phyloP scores from a whole-genome alignment of 2,797 vertebrate species.

The Glossophaga mutica region DNA sequence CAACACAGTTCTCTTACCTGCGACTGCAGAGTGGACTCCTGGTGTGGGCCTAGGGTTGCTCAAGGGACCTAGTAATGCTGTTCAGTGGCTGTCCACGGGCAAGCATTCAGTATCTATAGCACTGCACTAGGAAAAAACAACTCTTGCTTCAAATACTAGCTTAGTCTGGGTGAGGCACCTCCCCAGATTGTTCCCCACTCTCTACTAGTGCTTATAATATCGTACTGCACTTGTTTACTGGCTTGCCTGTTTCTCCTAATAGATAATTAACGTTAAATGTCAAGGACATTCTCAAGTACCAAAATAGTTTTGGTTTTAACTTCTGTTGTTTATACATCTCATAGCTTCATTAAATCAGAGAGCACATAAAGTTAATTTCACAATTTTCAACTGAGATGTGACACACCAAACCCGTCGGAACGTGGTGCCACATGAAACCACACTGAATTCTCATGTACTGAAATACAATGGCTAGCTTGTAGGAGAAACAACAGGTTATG shows the following conservation, averaged over 20 bases:
- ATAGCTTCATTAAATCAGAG: not conserved
- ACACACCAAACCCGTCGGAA: not conserved
- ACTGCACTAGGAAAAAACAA: not conserved
- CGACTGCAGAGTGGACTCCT: not conserved
- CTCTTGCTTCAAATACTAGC: not conserved
- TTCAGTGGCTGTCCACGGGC: not conserved
- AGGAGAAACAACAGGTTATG: not conserved
- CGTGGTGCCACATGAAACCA: not conserved
- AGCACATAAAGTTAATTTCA: not conserved
- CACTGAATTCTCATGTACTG: not conserved
- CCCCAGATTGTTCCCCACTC: too few species aligned
- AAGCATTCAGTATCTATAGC: not conserved
- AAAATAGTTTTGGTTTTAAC: conserved; percentile 32
- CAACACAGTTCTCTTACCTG: not conserved
- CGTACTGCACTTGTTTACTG: not conserved
- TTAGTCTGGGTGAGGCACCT: not conserved
- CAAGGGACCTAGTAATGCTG: not conserved
- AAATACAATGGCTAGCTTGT: not conserved
- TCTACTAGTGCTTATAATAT: not conserved
- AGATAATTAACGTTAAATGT: not conserved
- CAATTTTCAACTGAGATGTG: not conserved
- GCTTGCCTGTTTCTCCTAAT: not conserved
- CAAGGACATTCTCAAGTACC: not conserved
- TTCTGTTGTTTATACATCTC: conserved; percentile 4
- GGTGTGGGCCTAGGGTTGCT: not conserved